Conservation (phyloP, 2,888 invertebrate species). For the Belgica antarctica region DNA sequence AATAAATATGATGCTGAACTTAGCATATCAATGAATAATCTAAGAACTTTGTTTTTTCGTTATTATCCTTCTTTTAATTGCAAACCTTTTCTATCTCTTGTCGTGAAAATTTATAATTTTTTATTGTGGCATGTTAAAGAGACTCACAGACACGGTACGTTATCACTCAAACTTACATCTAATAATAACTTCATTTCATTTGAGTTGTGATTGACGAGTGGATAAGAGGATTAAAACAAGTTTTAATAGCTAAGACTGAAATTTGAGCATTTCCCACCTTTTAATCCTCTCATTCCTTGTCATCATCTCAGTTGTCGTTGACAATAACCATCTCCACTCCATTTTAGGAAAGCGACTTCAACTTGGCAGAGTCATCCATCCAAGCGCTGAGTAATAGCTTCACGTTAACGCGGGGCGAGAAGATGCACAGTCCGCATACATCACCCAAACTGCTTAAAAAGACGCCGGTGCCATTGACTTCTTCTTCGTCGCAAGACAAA, state of each 20-base stretch:
- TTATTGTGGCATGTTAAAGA: constrained; percentile 11
- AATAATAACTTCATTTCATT: no score
- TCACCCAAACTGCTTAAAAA: constrained; percentile 60
- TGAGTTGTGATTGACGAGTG: background rate
- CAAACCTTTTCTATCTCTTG: no score
- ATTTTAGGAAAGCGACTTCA: constrained; percentile 63
- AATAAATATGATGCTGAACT: constrained; percentile 5
- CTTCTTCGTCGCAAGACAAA: constrained; percentile 49
- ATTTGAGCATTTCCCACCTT: constrained; percentile 10
- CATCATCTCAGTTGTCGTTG: constrained; percentile 1
- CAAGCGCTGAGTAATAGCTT: constrained; percentile 57
- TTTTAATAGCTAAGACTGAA: background rate
- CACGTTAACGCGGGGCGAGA: constrained; percentile 51
- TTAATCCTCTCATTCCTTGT: constrained; percentile 11
- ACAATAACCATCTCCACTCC: background rate
- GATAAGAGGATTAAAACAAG: constrained; percentile 2
- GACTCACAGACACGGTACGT: constrained; percentile 1
- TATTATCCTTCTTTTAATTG: no score
- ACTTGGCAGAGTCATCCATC: constrained; percentile 64
- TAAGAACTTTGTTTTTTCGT: background rate
- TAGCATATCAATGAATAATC: constrained; percentile 4
- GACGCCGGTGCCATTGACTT: constrained; percentile 53
- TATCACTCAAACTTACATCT: background rate
- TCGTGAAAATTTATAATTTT: background rate
- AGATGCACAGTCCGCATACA: constrained; percentile 59